Evolutionary conservation across 2,888 invertebrate genomes (phyloP).

Genomic region (Epinotia demarniana): DNA sequence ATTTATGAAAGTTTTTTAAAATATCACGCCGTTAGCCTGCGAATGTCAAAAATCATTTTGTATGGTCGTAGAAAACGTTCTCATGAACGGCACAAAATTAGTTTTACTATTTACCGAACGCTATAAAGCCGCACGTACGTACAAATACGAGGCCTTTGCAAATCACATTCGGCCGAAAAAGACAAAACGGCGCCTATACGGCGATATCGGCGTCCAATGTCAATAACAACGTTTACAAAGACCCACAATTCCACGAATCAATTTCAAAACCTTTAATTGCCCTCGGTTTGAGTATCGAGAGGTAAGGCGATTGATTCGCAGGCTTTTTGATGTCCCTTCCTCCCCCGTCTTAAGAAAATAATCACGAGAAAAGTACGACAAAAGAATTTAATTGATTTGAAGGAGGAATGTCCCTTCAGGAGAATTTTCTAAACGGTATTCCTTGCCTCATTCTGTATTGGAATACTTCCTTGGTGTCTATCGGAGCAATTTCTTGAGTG

Average conservation of each 20-base stretch:
- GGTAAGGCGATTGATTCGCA: conserved; percentile 63
- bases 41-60: no score
- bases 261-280: conserved; percentile 81
- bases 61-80: not conserved
- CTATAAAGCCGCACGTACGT: not conserved
- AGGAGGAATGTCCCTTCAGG: conserved; percentile 63
- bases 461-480: conserved; percentile 33
- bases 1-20: no score
- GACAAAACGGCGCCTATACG: conserved; percentile 61
- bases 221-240: conserved; percentile 74
- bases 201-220: conserved; percentile 63
- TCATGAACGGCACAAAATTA: not conserved
- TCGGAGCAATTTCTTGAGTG: conserved; percentile 23
- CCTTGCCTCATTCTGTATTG: conserved; percentile 45
- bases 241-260: conserved; percentile 69
- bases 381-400: conserved; percentile 79
- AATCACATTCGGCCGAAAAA: conserved; percentile 33
- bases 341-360: conserved; percentile 66
- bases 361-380: conserved; percentile 68
- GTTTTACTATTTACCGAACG: not conserved
- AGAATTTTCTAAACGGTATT: conserved; percentile 46
- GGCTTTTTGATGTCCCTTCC: conserved; percentile 68
- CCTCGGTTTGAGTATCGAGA: conserved; percentile 59
- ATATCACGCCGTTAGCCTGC: no score
- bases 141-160: not conserved